These are phyloP conservation scores for Euwallacea fornicatus DNA, from an alignment of 1,140 invertebrate species.

Conservation along the genomic window DNA sequence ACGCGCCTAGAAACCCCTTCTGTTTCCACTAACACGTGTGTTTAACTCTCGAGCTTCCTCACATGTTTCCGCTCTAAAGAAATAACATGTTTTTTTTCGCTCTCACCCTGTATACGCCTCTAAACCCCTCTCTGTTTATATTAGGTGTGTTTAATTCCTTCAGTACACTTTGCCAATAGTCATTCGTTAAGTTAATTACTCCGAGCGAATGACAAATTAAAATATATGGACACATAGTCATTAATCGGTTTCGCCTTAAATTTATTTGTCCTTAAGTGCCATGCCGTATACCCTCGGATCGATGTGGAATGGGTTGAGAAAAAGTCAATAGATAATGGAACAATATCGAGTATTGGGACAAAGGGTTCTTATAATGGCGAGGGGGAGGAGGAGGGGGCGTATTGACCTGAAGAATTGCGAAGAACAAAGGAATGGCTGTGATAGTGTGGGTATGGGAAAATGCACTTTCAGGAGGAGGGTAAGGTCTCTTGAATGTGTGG, in stretches of 20 bases:
- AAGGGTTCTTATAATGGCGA: too few relatives aligned
- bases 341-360: too few relatives aligned
- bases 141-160: conserved; percentile 24
- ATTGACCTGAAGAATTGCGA: too few relatives aligned
- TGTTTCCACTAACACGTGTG: too few relatives aligned
- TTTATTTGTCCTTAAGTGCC: conserved; percentile 23
- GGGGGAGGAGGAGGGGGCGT: too few relatives aligned
- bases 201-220: conserved; percentile 24
- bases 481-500: too few relatives aligned
- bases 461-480: too few relatives aligned
- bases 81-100: neutral
- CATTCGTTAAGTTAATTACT: conserved; percentile 30
- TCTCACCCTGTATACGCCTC: neutral
- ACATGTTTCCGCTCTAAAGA: neutral
- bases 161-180: conserved; percentile 12
- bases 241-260: conserved; percentile 29
- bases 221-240: conserved; percentile 26
- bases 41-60: too few relatives aligned
- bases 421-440: too few relatives aligned
- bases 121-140: conserved; percentile 7
- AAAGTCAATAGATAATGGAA: neutral
- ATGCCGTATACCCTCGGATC: conserved; percentile 3
- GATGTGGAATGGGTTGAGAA: neutral
- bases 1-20: too few relatives aligned
- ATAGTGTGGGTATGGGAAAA: too few relatives aligned